Evolutionary conservation across 2,888 invertebrate genomes (phyloP).

Genomic region (Hirtodrosophila alboralis): DNA sequence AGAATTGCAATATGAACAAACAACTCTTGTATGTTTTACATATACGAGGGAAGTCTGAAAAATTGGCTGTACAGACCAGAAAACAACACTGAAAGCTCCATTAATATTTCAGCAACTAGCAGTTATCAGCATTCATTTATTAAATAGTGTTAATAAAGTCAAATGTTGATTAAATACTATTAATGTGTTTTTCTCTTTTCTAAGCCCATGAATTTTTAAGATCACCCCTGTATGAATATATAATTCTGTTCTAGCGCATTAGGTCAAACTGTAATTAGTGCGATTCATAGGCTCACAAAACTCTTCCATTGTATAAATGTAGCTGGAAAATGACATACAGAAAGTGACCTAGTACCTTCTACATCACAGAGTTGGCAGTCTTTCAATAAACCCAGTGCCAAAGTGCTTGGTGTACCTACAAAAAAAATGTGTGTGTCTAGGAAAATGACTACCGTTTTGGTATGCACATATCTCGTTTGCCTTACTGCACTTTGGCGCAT

Average conservation of each 20-base stretch:
- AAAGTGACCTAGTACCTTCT: slow-evolving; percentile 41
- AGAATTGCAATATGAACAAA: not conserved
- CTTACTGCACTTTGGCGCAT: slow-evolving; percentile 69
- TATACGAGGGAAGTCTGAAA: too few species aligned
- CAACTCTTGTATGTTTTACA: too few species aligned
- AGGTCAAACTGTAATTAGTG: slow-evolving; percentile 77
- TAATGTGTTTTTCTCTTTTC: too few species aligned
- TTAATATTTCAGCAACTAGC: too few species aligned
- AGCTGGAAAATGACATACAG: slow-evolving; percentile 29
- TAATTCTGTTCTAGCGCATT: not conserved
- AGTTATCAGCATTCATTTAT: too few species aligned
- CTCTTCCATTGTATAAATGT: slow-evolving; percentile 14
- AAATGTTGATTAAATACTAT: too few species aligned
- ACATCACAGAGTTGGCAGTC: slow-evolving; percentile 21
- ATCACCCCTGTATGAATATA: too few species aligned
- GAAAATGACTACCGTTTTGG: slow-evolving; percentile 36
- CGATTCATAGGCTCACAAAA: slow-evolving; percentile 53
- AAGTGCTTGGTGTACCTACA: slow-evolving; percentile 2
- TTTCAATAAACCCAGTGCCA: slow-evolving; percentile 41
- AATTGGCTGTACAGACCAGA: too few species aligned
- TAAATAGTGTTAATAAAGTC: too few species aligned
- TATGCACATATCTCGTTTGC: slow-evolving; percentile 50
- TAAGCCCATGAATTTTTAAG: too few species aligned
- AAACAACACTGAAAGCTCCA: too few species aligned
- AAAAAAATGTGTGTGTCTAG: slow-evolving; percentile 19